A percentile compares a stretch with the other conserved stretches of the same genome.
Conservation (phyloP, 2,113 vertebrate species). For the Platichthys flesus region DNA sequence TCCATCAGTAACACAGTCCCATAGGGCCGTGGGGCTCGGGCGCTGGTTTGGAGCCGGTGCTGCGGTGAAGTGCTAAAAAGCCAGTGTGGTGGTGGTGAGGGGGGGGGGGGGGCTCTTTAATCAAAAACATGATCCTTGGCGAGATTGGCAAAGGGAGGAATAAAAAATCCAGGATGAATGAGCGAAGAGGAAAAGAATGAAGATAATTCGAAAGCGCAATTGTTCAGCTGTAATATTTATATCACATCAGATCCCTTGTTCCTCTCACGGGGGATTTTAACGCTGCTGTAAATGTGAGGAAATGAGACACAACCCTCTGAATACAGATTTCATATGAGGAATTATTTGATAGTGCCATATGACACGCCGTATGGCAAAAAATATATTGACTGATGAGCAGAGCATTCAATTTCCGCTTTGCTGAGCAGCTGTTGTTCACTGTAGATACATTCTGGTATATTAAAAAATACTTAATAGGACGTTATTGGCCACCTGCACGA, state of each 20-base stretch:
- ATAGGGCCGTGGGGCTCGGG: slow-evolving; percentile 36
- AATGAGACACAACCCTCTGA: slow-evolving; percentile 60
- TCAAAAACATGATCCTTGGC: slow-evolving; percentile 49
- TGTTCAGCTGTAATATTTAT: slow-evolving; percentile 49
- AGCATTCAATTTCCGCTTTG: slow-evolving; percentile 70
- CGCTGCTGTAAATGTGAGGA: slow-evolving; percentile 54
- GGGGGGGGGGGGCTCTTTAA: slow-evolving; percentile 22
- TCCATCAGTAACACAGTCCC: slow-evolving; percentile 73
- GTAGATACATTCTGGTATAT: slow-evolving; percentile 66
- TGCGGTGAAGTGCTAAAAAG: slow-evolving; percentile 18
- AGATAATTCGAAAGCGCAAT: slow-evolving; percentile 31
- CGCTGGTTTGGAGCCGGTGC: slow-evolving; percentile 34
- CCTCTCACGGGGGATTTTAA: slow-evolving; percentile 51
- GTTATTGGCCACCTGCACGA: slow-evolving; percentile 74
- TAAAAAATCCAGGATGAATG: slow-evolving; percentile 30
- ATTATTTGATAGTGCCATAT: slow-evolving; percentile 75
- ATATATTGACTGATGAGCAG: slow-evolving; percentile 69
- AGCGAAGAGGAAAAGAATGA: slow-evolving; percentile 40
- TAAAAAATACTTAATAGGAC: slow-evolving; percentile 71
- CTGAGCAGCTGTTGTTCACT: slow-evolving; percentile 74
- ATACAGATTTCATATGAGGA: slow-evolving; percentile 62
- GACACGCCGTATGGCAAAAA: slow-evolving; percentile 70
- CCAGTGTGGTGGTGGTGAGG: background rate
- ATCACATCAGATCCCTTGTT: slow-evolving; percentile 55
- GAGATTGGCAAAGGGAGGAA: slow-evolving; percentile 26